These are phyloP conservation scores for Tiliqua scincoides DNA, from an alignment of 2,113 vertebrate genomes.

Conservation along the genomic window DNA sequence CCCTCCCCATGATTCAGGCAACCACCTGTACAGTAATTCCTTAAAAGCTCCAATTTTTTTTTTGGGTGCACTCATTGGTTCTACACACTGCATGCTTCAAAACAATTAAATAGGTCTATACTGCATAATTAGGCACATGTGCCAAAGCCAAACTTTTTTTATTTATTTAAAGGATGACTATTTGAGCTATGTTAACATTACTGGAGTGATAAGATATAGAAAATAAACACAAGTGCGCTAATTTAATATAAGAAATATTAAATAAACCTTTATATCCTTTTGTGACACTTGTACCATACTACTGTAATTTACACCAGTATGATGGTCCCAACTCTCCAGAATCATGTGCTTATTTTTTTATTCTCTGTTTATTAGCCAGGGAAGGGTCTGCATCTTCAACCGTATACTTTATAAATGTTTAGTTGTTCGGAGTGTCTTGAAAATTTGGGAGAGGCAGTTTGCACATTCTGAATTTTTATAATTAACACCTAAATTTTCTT, in stretches of 20 bases:
- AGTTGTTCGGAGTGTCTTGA: constrained; percentile 30
- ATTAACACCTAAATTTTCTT: constrained; percentile 12
- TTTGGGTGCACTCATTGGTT: not conserved
- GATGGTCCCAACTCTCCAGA: not conserved
- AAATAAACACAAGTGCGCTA: not conserved
- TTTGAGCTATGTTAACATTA: not conserved
- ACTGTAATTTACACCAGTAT: not conserved
- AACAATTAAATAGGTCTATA: not conserved
- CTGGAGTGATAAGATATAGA: not conserved
- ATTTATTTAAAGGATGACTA: not conserved
- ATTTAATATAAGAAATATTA: not conserved
- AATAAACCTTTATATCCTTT: not conserved
- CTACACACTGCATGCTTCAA: not conserved
- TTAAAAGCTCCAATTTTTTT: not conserved
- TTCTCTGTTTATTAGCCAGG: constrained; percentile 24
- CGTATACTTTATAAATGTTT: constrained; percentile 30
- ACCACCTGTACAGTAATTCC: not conserved
- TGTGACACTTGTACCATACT: not conserved
- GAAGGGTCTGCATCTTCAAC: constrained; percentile 37
- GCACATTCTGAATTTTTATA: constrained; percentile 40
- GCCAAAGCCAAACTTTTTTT: not conserved
- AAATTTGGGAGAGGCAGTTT: constrained; percentile 25
- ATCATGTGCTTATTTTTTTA: not conserved
- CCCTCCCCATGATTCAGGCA: not conserved
- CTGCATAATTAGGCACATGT: not conserved